Evolutionary conservation across 2,797 vertebrate genomes (phyloP).

Genomic region (Chaunax sp.): DNA sequence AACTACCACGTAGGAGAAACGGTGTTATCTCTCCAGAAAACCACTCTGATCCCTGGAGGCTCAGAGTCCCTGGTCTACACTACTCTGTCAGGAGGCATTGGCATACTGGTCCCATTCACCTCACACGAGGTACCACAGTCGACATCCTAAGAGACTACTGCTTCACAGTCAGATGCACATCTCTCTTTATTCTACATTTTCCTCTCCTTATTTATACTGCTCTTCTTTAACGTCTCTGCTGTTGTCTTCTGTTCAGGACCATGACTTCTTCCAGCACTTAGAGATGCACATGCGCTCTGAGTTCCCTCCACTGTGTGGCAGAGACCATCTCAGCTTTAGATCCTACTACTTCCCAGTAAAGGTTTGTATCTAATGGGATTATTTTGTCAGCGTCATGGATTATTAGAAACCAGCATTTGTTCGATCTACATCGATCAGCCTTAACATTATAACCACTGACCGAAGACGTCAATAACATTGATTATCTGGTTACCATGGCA

Average conservation of each 20-base stretch:
- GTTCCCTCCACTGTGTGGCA: slow-evolving; percentile 95
- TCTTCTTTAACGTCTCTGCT: background rate
- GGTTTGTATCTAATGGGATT: slow-evolving; percentile 74
- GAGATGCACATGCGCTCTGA: slow-evolving; percentile 99
- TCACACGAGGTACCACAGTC: slow-evolving; percentile 91
- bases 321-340: slow-evolving; percentile 98
- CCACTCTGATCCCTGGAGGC: slow-evolving; percentile 96
- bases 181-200: background rate
- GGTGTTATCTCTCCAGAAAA: slow-evolving; percentile 96
- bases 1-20: slow-evolving; percentile 98
- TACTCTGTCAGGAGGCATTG: slow-evolving; percentile 95
- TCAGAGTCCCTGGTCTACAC: slow-evolving; percentile 98
- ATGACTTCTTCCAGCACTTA: slow-evolving; percentile 98
- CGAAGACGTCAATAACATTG: too few relatives aligned
- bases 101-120: slow-evolving; percentile 97
- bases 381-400: background rate
- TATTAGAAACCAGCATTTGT: too few relatives aligned
- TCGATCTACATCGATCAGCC: too few relatives aligned
- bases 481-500: too few relatives aligned
- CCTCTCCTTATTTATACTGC: background rate
- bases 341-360: slow-evolving; percentile 99
- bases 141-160: background rate
- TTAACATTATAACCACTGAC: too few relatives aligned
- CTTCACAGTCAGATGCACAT: background rate
- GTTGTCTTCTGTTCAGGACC: slow-evolving; percentile 84